Base-by-base conservation (phyloP, 2,888 invertebrate genomes). In the Cyrtodaria siliqua region DNA sequence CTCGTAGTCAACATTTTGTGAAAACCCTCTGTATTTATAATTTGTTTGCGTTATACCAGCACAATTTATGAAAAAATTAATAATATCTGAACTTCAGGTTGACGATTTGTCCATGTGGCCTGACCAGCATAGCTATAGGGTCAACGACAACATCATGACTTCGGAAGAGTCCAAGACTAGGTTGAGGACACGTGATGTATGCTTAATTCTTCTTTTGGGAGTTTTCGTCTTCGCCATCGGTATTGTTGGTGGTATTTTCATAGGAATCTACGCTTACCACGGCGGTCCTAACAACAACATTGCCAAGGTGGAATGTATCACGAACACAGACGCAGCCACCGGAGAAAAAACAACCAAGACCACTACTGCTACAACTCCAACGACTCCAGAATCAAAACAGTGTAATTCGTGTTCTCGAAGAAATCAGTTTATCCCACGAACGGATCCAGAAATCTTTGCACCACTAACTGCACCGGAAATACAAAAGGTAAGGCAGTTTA, bases 201-300 rank as follows among this genome's bases (percentile, higher is more conserved):
- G 60, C 18, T 60, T 20, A n/a, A 12, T 60, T 26, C 29, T 60
- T 24, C 26, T 44, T 20, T 24, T 44, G 16, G 60, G 47, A 18
- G 49, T 44, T 18, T 47, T 60, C 26, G 14, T 60, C 3, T 27
- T 60, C 18, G 44, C 60, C 29, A 47, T 8, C 26, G 60, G 60
- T 16, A 44, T 60, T 38, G 47, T 60, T 16, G 60, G 60, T n/a
- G 60, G 60, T 16, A 60, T 60, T 18, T 9, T 60, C 2, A 60
- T 60, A 27, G 60, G 60, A 4, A 60, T 60, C 16, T 60, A 60
- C 24, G 62, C 62, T 18, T 62, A 62, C 23, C 62, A 62, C 26
- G 62, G 62, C 18, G 62, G 62, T 12, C 62, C 62, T 2, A 14
- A 3, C 14, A 38, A 26, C 14, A 24, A 33, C 14, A 24, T 14